These are phyloP conservation scores for Proteles cristata DNA, from an alignment of 2,113 vertebrate species.

Conservation along the genomic window DNA sequence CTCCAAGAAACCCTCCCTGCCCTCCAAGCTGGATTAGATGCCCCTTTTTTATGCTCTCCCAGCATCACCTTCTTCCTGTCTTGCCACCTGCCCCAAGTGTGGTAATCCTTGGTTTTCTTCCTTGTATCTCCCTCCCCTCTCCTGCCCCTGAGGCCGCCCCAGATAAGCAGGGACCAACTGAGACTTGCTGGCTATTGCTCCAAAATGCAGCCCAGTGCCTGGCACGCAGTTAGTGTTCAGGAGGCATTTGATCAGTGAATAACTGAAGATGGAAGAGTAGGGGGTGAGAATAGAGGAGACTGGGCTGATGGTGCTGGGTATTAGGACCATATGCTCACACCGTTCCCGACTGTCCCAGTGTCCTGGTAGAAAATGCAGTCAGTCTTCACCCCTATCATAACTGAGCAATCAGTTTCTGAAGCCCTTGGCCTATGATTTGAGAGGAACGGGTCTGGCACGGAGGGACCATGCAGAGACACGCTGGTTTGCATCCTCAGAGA, in stretches of 20 bases:
- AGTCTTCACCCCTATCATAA: neutral
- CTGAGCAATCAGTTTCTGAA: neutral
- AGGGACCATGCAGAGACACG: neutral
- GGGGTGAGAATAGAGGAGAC: neutral
- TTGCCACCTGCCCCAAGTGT: neutral
- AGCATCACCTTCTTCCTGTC: neutral
- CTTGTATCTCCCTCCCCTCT: neutral
- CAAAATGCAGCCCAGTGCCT: neutral
- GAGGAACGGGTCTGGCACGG: neutral
- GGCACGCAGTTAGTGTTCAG: neutral
- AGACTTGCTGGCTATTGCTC: neutral
- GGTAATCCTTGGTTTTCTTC: neutral
- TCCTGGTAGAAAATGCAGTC: neutral
- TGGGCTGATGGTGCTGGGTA: neutral
- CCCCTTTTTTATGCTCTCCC: neutral
- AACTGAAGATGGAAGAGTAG: neutral
- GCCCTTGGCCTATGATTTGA: neutral
- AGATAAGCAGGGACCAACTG: neutral
- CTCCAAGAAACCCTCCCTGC: neutral
- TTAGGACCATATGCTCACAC: neutral
- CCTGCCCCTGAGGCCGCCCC: neutral
- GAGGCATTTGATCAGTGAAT: neutral
- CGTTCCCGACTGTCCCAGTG: too few species aligned
- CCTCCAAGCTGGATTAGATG: neutral
- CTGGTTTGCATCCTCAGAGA: neutral